A percentile compares a stretch with the other conserved stretches of the same genome.
These are phyloP conservation scores for Pterobdella sp. DNA, from an alignment of 2,888 invertebrate species.

Conservation along the genomic window DNA sequence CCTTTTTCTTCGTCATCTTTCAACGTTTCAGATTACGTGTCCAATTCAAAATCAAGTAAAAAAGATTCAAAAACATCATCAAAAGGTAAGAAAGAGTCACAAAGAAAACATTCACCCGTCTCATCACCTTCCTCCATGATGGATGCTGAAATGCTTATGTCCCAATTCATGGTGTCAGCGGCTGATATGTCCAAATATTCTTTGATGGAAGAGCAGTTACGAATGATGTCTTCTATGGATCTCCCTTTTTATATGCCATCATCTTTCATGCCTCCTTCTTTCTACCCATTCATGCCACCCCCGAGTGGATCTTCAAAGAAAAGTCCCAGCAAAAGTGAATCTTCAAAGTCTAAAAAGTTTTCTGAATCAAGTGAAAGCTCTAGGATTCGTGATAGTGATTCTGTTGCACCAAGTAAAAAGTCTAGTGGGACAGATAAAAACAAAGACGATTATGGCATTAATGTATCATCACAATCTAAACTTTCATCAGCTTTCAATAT, in stretches of 20 bases:
- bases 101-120: background rate
- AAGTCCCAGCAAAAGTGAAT: background rate
- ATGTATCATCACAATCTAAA: background rate
- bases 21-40: background rate
- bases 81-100: background rate
- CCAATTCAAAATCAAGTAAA: constrained; percentile 1
- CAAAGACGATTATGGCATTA: background rate
- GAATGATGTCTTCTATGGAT: constrained; percentile 28
- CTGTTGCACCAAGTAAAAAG: background rate
- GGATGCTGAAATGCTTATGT: constrained; percentile 19
- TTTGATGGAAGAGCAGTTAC: constrained; percentile 25
- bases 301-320: background rate
- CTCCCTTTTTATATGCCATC: constrained; percentile 23
- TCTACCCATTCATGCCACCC: background rate
- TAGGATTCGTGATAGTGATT: background rate
- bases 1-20: background rate
- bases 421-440: constrained; percentile 2
- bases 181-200: constrained; percentile 15
- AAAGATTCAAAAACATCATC: constrained; percentile 16
- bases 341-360: background rate
- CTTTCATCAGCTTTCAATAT: constrained; percentile 27
- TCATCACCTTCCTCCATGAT: constrained; percentile 6
- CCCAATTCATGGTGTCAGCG: background rate
- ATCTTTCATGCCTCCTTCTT: background rate
- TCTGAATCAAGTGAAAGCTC: background rate